phyloP scores from a whole-genome alignment of 2,888 invertebrate species.

The Deilephila elpenor region DNA sequence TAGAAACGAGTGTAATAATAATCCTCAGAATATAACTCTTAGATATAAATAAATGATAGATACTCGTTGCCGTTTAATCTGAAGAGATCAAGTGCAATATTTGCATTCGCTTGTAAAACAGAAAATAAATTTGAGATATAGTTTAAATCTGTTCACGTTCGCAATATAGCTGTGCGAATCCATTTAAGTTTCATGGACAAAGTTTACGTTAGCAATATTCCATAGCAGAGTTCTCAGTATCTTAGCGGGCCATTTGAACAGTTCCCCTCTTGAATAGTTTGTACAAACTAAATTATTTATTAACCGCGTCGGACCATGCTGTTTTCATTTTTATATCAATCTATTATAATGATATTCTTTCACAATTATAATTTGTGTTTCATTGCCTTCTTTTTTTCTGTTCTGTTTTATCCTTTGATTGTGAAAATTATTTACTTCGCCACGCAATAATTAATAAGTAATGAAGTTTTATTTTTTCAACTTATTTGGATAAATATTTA shows the following conservation, averaged over 20 bases:
- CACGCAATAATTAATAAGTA: background rate
- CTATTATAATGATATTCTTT: background rate
- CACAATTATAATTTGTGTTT: too few relatives aligned
- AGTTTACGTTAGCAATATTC: conserved; percentile 71
- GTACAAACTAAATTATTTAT: conserved; percentile 83
- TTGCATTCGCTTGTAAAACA: conserved; percentile 26
- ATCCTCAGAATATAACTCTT: background rate
- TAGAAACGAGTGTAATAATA: too few relatives aligned
- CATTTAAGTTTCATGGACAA: conserved; percentile 69
- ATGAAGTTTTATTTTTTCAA: background rate
- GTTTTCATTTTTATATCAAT: background rate
- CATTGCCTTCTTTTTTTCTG: too few relatives aligned
- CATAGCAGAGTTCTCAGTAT: conserved; percentile 71
- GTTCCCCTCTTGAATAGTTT: conserved; percentile 74
- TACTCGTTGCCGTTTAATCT: background rate
- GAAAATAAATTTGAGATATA: conserved; percentile 31
- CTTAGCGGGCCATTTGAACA: conserved; percentile 71
- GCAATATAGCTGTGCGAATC: conserved; percentile 60
- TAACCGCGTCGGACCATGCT: conserved; percentile 61
- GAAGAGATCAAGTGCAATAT: conserved; percentile 20
- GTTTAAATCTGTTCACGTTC: conserved; percentile 50
- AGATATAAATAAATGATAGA: background rate
- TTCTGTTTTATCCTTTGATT: too few relatives aligned
- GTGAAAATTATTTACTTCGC: too few relatives aligned
- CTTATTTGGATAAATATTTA: background rate